Evolutionary conservation across 1,140 invertebrate species (phyloP).

Genomic region (Anastrepha obliqua): DNA sequence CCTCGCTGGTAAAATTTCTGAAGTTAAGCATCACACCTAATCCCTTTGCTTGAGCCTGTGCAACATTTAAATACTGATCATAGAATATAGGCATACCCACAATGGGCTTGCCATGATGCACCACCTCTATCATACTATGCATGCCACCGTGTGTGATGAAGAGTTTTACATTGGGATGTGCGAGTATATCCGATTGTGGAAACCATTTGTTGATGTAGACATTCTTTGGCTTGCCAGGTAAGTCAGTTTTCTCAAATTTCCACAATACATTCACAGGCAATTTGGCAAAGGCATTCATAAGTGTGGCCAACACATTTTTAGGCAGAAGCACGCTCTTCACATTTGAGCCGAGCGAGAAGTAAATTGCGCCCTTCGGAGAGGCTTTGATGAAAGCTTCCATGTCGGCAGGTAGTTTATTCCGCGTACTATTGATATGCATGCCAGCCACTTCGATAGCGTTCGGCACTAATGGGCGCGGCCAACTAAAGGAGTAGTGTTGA

Average conservation of each 20-base stretch:
- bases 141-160: conserved; percentile 85
- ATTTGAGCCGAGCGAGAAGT: conserved; percentile 81
- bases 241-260: conserved; percentile 81
- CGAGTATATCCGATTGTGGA: conserved; percentile 83
- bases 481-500: conserved; percentile 65
- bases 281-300: conserved; percentile 77
- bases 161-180: conserved; percentile 80
- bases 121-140: conserved; percentile 80
- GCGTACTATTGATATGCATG: conserved; percentile 75
- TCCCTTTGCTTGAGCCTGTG: conserved; percentile 71
- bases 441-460: conserved; percentile 75
- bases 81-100: conserved; percentile 81
- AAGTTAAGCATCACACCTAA: conserved; percentile 66
- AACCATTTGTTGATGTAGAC: conserved; percentile 81
- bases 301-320: conserved; percentile 74
- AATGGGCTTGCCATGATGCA: conserved; percentile 81
- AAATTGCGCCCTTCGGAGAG: conserved; percentile 77
- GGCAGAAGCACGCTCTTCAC: conserved; percentile 77
- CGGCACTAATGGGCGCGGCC: conserved; percentile 63
- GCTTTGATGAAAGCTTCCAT: conserved; percentile 77
- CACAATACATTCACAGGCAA: conserved; percentile 80
- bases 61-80: conserved; percentile 78
- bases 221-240: conserved; percentile 78
- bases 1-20: conserved; percentile 47
- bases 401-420: conserved; percentile 73